A percentile compares a stretch with the other conserved stretches of the same genome.
Evolutionary conservation across 1,140 invertebrate genomes (phyloP).

Genomic region (Planococcus citri): DNA sequence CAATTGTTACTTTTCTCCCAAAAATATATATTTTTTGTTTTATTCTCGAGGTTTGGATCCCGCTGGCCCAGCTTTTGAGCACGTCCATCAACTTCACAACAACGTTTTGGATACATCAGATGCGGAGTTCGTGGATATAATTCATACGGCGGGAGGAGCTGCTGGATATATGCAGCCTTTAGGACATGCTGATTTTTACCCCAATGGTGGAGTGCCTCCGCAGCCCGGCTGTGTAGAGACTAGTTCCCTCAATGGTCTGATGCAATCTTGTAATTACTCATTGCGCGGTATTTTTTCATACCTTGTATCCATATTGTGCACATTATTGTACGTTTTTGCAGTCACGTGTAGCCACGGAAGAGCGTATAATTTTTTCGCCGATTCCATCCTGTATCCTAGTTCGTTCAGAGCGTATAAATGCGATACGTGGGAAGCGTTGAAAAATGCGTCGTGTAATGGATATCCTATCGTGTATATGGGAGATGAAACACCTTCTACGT

Average conservation of each 20-base stretch:
- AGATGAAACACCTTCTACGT: conserved; percentile 23
- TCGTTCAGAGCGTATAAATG: conserved; percentile 34
- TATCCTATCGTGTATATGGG: conserved; percentile 26
- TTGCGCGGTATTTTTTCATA: neutral
- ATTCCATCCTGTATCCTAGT: conserved; percentile 43
- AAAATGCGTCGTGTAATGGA: conserved; percentile 23
- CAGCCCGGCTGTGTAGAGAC: conserved; percentile 49
- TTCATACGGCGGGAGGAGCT: conserved; percentile 44
- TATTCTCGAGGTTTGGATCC: conserved; percentile 31
- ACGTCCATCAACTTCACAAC: conserved; percentile 29
- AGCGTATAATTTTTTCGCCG: conserved; percentile 50
- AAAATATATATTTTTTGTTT: neutral
- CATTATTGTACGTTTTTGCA: conserved; percentile 16
- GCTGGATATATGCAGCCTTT: conserved; percentile 40
- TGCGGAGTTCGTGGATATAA: conserved; percentile 43
- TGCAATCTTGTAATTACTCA: conserved; percentile 12
- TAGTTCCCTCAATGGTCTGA: neutral
- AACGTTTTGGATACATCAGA: conserved; percentile 31
- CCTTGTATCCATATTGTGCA: neutral
- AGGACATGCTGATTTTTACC: conserved; percentile 49
- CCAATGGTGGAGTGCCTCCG: conserved; percentile 40
- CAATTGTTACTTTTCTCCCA: neutral
- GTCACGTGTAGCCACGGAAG: conserved; percentile 62
- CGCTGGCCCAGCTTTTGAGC: conserved; percentile 35
- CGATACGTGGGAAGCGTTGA: conserved; percentile 14